Percentiles rank a stretch among this genome's conserved stretches.
phyloP scores from a whole-genome alignment of 2,113 vertebrate genomes.

The Oostethus manadensis region DNA sequence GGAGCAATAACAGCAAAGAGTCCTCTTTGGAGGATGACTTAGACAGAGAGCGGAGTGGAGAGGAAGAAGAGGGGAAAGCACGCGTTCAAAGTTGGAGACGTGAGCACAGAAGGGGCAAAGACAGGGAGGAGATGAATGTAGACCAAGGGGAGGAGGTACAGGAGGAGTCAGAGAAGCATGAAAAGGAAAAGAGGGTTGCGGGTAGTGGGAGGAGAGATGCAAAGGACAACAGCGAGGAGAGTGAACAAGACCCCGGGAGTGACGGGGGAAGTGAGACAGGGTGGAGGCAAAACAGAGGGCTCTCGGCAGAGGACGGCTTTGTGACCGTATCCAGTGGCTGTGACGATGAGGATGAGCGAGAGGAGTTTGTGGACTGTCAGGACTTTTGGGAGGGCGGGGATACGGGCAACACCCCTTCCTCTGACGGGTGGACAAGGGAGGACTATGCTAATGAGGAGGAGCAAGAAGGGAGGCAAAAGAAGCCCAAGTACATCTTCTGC shows the following conservation, averaged over 20 bases:
- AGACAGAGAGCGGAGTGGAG: conserved; percentile 35
- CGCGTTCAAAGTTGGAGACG: background rate
- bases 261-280: conserved; percentile 56
- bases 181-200: conserved; percentile 20
- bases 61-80: background rate
- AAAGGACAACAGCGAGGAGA: conserved; percentile 49
- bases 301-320: conserved; percentile 59
- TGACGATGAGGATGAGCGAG: conserved; percentile 57
- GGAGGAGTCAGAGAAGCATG: conserved; percentile 25
- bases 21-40: conserved; percentile 21
- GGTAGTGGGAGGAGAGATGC: conserved; percentile 11
- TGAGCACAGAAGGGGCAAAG: background rate
- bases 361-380: conserved; percentile 61
- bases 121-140: conserved; percentile 33
- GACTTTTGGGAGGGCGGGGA: conserved; percentile 51
- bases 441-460: conserved; percentile 19
- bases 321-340: conserved; percentile 64
- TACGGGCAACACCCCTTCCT: conserved; percentile 3
- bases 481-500: conserved; percentile 41
- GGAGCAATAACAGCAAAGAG: conserved; percentile 37
- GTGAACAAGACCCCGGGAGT: conserved; percentile 50
- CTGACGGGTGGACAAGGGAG: conserved; percentile 1
- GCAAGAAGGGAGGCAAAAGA: conserved; percentile 12
- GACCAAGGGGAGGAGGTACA: conserved; percentile 26
- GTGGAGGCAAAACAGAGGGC: conserved; percentile 31